Base-by-base conservation (phyloP, 2,797 vertebrate genomes). In the Chromobotia macracanthus region DNA sequence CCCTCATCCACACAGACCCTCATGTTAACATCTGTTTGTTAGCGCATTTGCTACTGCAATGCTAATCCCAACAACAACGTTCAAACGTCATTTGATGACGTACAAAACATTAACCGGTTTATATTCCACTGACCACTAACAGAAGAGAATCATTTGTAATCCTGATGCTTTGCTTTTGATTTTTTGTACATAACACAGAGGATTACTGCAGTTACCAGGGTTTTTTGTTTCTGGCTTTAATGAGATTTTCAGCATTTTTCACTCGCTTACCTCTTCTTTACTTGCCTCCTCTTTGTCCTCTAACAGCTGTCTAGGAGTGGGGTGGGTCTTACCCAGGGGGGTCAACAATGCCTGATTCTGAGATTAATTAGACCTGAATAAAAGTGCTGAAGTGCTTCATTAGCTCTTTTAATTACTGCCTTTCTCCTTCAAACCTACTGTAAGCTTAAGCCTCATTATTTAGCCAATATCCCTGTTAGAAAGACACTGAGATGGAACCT, bases 131-230 rank as follows among this genome's bases (percentile, higher is more conserved):
- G 50, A 68, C 56, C 28, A 55, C 46, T 50, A 28, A 84, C 69
- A 38, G 38, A 81, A 66, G 73, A 80, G 72, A 82, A 78, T 81
- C 64, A 68, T 74, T 82, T 63, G 78, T 88, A 87, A 89, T 88
- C 89, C 85, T 66, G 6, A 64, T 35, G 44, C 77, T 75, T 19
- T 50, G 44, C n/a, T 87, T 61, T 80, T 76, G 79, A 89, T 18
- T 73, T 10, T 55, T 80, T 72, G 90, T 88, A 86, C 78, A 88
- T 92, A 89, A 91, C 83, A 84, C 79, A 58, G 70, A 77, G 58
- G 87, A 93, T 92, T 91, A 89, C 79, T 89, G 83, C 87, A 85
- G 87, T 90, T 88, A 84, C 77, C 75, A 73, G 61, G 82, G 68
- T 83, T 85, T 88, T 88, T 70, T 77, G 55, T 68, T 77, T 74